Conservation (phyloP, 2,113 vertebrate species). For the Ancistrus triradiatus region DNA sequence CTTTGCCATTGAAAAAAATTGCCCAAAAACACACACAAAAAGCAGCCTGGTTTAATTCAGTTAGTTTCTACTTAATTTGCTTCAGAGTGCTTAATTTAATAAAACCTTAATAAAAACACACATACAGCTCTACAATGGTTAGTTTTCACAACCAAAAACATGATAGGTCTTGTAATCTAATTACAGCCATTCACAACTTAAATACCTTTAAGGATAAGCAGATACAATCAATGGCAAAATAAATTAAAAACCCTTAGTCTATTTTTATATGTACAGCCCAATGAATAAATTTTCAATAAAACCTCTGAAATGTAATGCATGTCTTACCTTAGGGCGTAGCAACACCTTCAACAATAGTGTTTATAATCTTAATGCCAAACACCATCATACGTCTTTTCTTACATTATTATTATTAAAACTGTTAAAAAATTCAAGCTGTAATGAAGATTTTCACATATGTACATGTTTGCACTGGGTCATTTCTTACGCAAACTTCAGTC, state of each 20-base stretch:
- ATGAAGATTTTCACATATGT: constrained; percentile 23
- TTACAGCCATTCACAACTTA: constrained; percentile 16
- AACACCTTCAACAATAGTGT: constrained; percentile 29
- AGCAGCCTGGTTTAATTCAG: constrained; percentile 2
- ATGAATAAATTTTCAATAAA: constrained; percentile 15
- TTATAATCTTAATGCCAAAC: constrained; percentile 26
- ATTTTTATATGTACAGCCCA: constrained; percentile 20
- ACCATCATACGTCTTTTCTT: constrained; percentile 20
- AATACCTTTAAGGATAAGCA: not conserved
- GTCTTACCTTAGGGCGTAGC: constrained; percentile 21
- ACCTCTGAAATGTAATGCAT: constrained; percentile 13
- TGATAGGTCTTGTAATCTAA: constrained; percentile 20
- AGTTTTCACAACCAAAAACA: constrained; percentile 16
- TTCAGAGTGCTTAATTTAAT: not conserved
- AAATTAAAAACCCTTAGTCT: constrained; percentile 12
- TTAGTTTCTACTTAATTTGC: constrained; percentile 6
- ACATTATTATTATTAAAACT: constrained; percentile 26
- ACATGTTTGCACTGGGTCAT: constrained; percentile 24
- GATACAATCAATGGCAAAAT: constrained; percentile 32
- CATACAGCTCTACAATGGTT: constrained; percentile 20
- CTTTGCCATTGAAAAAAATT: not conserved
- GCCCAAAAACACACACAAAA: constrained; percentile 1
- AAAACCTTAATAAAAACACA: constrained; percentile 12
- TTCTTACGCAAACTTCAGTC: constrained; percentile 6
- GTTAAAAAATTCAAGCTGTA: constrained; percentile 18